phyloP scores from a whole-genome alignment of 2,797 vertebrate genomes.

The Ataeniobius toweri region DNA sequence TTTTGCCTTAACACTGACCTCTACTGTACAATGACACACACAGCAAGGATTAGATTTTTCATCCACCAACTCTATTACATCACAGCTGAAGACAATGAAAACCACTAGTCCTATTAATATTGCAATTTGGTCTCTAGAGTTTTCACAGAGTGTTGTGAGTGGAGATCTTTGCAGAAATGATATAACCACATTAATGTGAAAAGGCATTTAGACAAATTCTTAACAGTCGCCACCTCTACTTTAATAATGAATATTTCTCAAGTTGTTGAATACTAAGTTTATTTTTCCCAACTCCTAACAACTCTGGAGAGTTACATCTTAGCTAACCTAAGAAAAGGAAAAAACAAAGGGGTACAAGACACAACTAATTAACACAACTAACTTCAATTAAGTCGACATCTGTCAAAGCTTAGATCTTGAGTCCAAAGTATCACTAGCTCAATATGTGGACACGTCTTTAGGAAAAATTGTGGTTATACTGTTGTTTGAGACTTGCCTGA shows the following conservation, averaged over 20 bases:
- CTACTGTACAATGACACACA: slow-evolving; percentile 42
- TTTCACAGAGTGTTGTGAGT: not conserved
- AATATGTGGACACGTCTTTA: not conserved
- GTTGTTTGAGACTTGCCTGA: not conserved
- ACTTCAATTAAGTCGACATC: not conserved
- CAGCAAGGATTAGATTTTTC: slow-evolving; percentile 16
- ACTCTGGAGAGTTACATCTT: not conserved
- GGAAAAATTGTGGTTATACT: not conserved
- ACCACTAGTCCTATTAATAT: not conserved
- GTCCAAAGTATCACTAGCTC: not conserved
- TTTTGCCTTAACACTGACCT: slow-evolving; percentile 49
- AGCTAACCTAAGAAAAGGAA: not conserved
- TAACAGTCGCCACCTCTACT: not conserved
- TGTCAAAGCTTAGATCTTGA: not conserved
- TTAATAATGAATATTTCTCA: not conserved
- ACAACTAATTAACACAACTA: not conserved
- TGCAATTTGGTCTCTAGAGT: not conserved
- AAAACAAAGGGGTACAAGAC: not conserved
- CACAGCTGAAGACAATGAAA: not conserved
- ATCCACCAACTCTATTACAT: not conserved
- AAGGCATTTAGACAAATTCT: not conserved
- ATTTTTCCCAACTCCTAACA: not conserved
- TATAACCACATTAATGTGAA: not conserved
- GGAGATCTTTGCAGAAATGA: not conserved
- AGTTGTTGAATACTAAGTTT: not conserved